These are phyloP conservation scores for Halcyon senegalensis DNA, from an alignment of 2,113 vertebrate species.

Conservation along the genomic window DNA sequence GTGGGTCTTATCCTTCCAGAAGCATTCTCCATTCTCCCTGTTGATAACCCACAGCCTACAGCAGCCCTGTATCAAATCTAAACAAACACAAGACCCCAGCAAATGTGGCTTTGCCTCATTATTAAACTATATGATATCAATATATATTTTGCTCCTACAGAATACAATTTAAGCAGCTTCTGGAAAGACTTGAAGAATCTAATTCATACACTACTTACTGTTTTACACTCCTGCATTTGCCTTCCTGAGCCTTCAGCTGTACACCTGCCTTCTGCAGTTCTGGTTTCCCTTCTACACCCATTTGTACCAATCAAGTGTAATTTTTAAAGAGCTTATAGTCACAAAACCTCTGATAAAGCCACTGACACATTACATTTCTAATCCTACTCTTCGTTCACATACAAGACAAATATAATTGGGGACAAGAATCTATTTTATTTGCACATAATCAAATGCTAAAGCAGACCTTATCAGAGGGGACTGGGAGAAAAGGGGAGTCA, in stretches of 20 bases:
- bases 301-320: not conserved
- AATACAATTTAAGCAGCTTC: not conserved
- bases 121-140: not conserved
- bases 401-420: conserved; percentile 1
- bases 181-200: not conserved
- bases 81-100: not conserved
- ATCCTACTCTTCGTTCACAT: not conserved
- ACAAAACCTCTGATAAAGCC: not conserved
- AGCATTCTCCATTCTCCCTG: not conserved
- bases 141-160: not conserved
- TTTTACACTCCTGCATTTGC: not conserved
- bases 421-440: conserved; percentile 33
- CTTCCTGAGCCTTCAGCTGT: not conserved
- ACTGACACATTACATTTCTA: conserved; percentile 10
- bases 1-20: not conserved
- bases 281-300: not conserved
- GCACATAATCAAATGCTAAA: conserved; percentile 20
- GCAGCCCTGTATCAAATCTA: not conserved
- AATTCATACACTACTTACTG: not conserved
- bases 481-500: not conserved
- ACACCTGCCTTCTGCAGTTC: not conserved
- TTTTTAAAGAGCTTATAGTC: not conserved
- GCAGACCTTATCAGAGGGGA: not conserved
- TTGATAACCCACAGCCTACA: not conserved
- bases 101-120: not conserved